phyloP scores from a whole-genome alignment of 2,797 vertebrate genomes.

The Halcyon badia region DNA sequence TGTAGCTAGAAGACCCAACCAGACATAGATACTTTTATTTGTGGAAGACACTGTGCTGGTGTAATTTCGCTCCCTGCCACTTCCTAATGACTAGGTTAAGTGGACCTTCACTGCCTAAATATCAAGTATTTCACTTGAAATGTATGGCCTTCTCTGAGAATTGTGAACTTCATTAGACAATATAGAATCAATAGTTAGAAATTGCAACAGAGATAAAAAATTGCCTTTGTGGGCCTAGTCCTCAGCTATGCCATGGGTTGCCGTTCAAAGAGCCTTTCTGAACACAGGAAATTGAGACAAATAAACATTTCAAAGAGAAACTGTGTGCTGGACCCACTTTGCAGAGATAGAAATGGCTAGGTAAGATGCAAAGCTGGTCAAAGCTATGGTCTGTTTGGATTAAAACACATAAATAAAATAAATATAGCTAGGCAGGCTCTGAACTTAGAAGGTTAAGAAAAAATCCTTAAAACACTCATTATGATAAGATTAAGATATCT shows the following conservation, averaged over 20 bases:
- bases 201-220: neutral
- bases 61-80: neutral
- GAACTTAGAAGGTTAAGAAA: neutral
- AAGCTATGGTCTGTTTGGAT: neutral
- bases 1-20: neutral
- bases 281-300: neutral
- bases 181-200: neutral
- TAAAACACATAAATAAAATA: neutral
- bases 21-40: neutral
- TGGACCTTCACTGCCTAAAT: neutral
- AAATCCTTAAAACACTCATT: neutral
- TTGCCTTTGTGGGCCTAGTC: neutral
- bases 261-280: neutral
- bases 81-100: neutral
- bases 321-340: neutral
- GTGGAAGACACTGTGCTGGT: fast-evolving
- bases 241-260: neutral
- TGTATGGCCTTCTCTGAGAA: neutral
- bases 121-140: neutral
- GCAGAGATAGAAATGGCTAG: neutral
- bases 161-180: neutral
- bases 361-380: neutral
- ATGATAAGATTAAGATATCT: neutral
- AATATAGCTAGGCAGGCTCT: neutral
- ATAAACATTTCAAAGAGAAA: neutral